These are phyloP conservation scores for Micrasema longulum DNA, from an alignment of 1,140 invertebrate genomes.

Conservation along the genomic window DNA sequence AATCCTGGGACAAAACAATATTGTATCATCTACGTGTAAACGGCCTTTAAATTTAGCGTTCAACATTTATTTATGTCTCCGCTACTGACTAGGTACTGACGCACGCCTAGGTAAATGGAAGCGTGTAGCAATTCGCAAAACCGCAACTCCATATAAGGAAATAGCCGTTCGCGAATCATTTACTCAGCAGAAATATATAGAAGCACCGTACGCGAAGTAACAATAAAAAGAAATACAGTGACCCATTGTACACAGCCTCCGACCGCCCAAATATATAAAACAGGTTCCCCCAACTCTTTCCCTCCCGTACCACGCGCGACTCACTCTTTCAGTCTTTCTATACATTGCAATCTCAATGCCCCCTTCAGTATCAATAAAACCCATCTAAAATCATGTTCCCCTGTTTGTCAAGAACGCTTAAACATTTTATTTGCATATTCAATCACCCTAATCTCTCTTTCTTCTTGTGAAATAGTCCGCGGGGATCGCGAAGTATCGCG, in stretches of 20 bases:
- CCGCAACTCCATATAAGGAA: constrained; percentile 24
- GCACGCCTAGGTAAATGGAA: too few species aligned
- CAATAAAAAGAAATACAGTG: background rate
- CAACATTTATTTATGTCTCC: too few species aligned
- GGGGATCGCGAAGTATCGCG: too few species aligned
- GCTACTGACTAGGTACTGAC: too few species aligned
- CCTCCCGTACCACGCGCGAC: constrained; percentile 1
- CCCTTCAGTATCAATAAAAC: background rate
- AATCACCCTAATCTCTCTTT: constrained; percentile 1
- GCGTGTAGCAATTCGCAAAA: constrained; percentile 22
- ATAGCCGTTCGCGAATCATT: constrained; percentile 22
- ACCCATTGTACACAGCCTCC: constrained; percentile 36
- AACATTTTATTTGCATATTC: constrained; percentile 7
- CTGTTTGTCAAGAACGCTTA: background rate
- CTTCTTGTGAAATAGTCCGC: constrained; percentile 4
- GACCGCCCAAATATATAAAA: constrained; percentile 10
- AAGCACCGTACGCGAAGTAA: constrained; percentile 13
- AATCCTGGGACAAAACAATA: too few species aligned
- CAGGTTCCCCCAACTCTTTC: constrained; percentile 34
- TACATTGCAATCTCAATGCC: constrained; percentile 9
- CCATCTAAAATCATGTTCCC: background rate
- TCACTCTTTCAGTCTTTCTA: constrained; percentile 17
- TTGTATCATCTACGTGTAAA: too few species aligned
- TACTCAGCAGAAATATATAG: constrained; percentile 13
- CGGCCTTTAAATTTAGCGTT: too few species aligned